Evolutionary conservation across 2,113 vertebrate species (phyloP).

Genomic region (Passer montanus): DNA sequence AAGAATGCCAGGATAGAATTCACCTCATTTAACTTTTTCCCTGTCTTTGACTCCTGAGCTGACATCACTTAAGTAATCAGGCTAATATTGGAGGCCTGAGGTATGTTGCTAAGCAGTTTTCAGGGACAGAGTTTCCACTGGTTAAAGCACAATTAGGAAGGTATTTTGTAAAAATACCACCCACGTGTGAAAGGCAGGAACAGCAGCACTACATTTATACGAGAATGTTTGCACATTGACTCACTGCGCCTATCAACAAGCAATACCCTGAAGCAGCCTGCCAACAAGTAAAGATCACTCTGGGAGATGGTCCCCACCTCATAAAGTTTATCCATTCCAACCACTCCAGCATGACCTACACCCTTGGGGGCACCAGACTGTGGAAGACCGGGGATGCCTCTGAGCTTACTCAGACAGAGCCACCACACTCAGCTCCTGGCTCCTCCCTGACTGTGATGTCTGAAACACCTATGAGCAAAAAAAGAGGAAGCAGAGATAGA

Average conservation of each 20-base stretch:
- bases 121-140: neutral
- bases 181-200: neutral
- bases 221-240: neutral
- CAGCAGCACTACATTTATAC: neutral
- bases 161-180: neutral
- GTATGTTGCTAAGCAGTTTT: neutral
- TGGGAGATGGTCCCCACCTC: neutral
- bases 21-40: neutral
- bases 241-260: neutral
- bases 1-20: neutral
- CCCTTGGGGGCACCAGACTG: rapidly evolving
- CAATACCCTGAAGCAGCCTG: neutral
- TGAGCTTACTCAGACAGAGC: neutral
- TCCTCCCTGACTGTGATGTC: neutral
- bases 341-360: neutral
- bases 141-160: neutral
- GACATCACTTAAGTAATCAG: neutral
- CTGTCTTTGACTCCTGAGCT: neutral
- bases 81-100: neutral
- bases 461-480: neutral
- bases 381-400: too few species aligned
- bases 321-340: neutral
- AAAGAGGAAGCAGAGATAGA: neutral
- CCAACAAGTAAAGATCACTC: neutral
- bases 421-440: rapidly evolving